A percentile compares a stretch with the other conserved stretches of the same genome.
These are phyloP conservation scores for Apodemia duryi DNA, from an alignment of 2,888 invertebrate genomes.

Conservation along the genomic window DNA sequence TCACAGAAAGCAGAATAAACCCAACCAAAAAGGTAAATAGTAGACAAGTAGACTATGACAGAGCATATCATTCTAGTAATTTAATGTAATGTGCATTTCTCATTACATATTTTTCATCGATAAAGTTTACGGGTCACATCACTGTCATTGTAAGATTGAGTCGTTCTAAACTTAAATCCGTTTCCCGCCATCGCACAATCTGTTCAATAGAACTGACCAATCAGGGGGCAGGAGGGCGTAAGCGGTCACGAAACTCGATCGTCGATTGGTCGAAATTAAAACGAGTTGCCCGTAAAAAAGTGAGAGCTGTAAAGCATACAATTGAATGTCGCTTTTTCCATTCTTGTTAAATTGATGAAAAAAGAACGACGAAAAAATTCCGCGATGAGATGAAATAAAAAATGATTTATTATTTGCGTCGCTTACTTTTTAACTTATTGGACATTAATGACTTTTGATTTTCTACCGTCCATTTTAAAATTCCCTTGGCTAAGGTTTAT, in stretches of 20 bases:
- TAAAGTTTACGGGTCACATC: slow-evolving; percentile 27
- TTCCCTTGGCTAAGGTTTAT: slow-evolving; percentile 41
- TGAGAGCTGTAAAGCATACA: slow-evolving; percentile 61
- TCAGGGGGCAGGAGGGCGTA: slow-evolving; percentile 60
- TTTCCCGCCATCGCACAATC: slow-evolving; percentile 77
- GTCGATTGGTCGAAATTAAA: slow-evolving; percentile 67
- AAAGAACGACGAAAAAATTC: slow-evolving; percentile 61
- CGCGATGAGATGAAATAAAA: slow-evolving; percentile 71
- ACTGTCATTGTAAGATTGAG: slow-evolving; percentile 67
- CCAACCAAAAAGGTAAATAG: too few species aligned
- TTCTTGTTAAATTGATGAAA: slow-evolving; percentile 77
- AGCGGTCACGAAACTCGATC: slow-evolving; percentile 43
- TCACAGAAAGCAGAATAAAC: too few species aligned
- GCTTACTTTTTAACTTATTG: slow-evolving; percentile 76
- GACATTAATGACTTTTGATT: slow-evolving; percentile 77
- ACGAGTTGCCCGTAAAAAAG: slow-evolving; percentile 70
- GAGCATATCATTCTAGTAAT: too few species aligned
- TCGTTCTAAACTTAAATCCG: slow-evolving; percentile 61
- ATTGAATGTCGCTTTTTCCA: slow-evolving; percentile 75
- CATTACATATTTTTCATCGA: slow-evolving; percentile 8
- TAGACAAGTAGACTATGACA: too few species aligned
- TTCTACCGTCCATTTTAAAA: slow-evolving; percentile 53
- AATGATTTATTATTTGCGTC: slow-evolving; percentile 74
- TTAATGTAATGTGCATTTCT: too few species aligned
- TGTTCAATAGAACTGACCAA: slow-evolving; percentile 58